phyloP scores from a whole-genome alignment of 2,113 vertebrate genomes.

The Pardalotus punctatus region DNA sequence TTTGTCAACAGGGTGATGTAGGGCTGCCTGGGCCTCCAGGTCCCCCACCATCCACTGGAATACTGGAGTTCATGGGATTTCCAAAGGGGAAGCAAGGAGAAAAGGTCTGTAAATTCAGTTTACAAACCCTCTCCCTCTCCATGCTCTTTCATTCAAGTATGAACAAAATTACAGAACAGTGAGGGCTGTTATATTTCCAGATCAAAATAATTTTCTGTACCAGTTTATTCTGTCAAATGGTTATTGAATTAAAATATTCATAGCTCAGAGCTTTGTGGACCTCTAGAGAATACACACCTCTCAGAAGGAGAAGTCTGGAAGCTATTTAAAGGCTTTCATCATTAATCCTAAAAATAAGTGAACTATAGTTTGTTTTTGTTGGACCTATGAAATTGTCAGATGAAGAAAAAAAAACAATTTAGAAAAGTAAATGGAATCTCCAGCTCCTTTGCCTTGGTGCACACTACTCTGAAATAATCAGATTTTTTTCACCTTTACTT shows the following conservation, averaged over 20 bases:
- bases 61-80: slow-evolving; percentile 85
- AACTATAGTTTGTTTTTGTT: neutral
- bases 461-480: neutral
- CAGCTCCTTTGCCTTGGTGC: neutral
- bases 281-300: neutral
- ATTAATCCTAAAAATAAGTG: neutral
- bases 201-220: neutral
- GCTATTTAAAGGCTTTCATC: neutral
- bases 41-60: slow-evolving; percentile 81
- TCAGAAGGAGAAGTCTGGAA: neutral
- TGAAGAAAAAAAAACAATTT: neutral
- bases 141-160: neutral
- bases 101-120: slow-evolving; percentile 75
- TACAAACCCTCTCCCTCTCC: neutral
- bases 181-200: neutral
- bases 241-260: neutral
- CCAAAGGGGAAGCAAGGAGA: slow-evolving; percentile 88
- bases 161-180: neutral
- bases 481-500: neutral
- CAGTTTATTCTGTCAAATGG: neutral
- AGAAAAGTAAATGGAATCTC: neutral
- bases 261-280: neutral
- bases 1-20: slow-evolving; percentile 83
- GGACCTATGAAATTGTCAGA: neutral
- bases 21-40: slow-evolving; percentile 84